Conservation (phyloP, 2,797 vertebrate genomes). For the Typhlichthys subterraneus region DNA sequence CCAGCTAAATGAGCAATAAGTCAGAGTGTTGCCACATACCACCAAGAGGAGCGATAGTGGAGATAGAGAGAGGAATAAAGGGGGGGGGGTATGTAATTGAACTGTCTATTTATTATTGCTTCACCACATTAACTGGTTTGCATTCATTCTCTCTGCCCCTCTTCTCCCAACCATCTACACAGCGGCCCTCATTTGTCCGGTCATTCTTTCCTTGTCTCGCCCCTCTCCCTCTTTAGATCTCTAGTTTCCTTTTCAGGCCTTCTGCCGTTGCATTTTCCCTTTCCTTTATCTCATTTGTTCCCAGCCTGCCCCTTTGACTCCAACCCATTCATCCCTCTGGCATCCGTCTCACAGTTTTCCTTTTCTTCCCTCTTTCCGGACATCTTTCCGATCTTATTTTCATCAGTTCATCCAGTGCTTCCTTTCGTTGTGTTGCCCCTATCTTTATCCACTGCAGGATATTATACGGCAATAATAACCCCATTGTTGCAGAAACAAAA, state of each 20-base stretch:
- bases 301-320: too few relatives aligned
- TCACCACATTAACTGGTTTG: constrained; percentile 1
- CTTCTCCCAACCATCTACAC: background rate
- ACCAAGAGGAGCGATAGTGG: constrained; percentile 1
- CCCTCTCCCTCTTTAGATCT: too few relatives aligned
- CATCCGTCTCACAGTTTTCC: constrained; percentile 8
- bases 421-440: background rate
- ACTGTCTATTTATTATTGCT: constrained; percentile 14
- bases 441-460: background rate
- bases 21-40: constrained; percentile 5
- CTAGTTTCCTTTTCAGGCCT: too few relatives aligned
- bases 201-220: background rate
- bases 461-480: too few relatives aligned
- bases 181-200: constrained; percentile 7
- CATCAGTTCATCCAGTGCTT: background rate
- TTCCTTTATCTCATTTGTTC: too few relatives aligned
- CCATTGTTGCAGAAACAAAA: background rate
- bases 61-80: background rate
- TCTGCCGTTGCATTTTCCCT: too few relatives aligned
- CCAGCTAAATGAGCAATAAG: constrained; percentile 16
- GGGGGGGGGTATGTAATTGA: constrained; percentile 20
- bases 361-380: background rate
- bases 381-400: background rate
- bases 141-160: background rate
- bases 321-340: background rate